These are phyloP conservation scores for Esox lucius DNA, from an alignment of 2,797 vertebrate species.

Conservation along the genomic window DNA sequence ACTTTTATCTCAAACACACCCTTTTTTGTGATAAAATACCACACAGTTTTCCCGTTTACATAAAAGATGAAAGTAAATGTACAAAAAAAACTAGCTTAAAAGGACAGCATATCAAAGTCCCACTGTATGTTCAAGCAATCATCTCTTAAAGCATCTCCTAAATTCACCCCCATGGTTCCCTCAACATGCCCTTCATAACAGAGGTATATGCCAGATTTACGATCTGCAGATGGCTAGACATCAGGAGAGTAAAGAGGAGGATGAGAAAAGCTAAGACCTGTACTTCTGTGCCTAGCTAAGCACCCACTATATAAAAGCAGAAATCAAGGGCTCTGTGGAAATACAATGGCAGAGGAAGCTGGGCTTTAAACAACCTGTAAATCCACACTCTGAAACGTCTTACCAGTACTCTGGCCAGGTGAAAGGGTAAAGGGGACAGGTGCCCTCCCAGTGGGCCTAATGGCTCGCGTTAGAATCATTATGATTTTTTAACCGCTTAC, in stretches of 20 bases:
- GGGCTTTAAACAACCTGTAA: conserved; percentile 57
- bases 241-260: conserved; percentile 21
- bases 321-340: conserved; percentile 62
- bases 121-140: conserved; percentile 68
- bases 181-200: conserved; percentile 66
- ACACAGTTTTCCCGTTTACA: neutral
- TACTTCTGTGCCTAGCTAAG: conserved; percentile 39
- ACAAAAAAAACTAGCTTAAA: conserved; percentile 45
- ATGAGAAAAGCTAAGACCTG: conserved; percentile 29
- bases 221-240: conserved; percentile 68
- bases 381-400: conserved; percentile 57
- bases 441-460: conserved; percentile 31
- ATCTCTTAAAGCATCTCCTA: conserved; percentile 68
- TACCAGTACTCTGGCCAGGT: conserved; percentile 56
- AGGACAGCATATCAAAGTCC: conserved; percentile 53
- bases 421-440: conserved; percentile 41
- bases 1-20: neutral
- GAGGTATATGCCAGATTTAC: conserved; percentile 69
- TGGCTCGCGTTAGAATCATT: conserved; percentile 45
- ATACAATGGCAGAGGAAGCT: conserved; percentile 54
- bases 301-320: conserved; percentile 61
- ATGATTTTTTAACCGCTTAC: neutral
- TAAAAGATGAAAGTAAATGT: conserved; percentile 15
- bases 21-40: neutral
- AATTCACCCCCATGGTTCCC: conserved; percentile 64